Base-by-base conservation (phyloP, 2,888 invertebrate genomes). In the Megamerina dolium region DNA sequence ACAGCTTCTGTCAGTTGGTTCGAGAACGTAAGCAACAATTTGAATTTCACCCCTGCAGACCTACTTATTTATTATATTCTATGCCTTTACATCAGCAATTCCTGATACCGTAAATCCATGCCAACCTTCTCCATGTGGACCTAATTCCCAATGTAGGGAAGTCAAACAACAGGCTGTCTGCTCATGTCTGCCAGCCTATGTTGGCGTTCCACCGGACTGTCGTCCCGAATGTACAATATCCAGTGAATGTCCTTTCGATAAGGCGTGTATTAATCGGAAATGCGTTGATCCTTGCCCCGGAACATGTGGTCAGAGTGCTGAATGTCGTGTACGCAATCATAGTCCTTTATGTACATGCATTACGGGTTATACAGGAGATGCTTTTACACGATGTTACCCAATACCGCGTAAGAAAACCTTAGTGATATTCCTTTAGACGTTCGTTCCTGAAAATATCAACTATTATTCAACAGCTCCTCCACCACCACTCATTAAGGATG, bases 191-290 rank as follows among this genome's bases (percentile, higher is more conserved):
- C 72, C 77, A 2, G 77, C 77, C 39, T 82, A 77, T 57, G 71
- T 74, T 6, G 83, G 84, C 20, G 70, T 78, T 37, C 81, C 84
- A 36, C 86, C 87, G 5, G 78, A 82, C 50, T 87, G 87, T 60
- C 77, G 82, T 52, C 87, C 87, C 10, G 87, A 88, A 70, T 89
- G 89, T 64, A 77, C 83, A 34, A 77, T 78, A 45, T 84, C 87
- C 53, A 74, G 76, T 43, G 82, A 83, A 64, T 83, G 84, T 63
- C 52, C 77, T 2, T 72, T 73, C 50, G 74, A 80, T 49, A 70
- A 77, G 50, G 81, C 82, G n/a, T 83, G 82, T 55, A 75, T 78
- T 21, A 78, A 79, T 61, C 76, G 77, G 37, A 81, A 80, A 63
- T 84, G 84, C 58, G 67, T 70, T 53, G 81, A 82, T 59, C 81